A percentile compares a stretch with the other conserved stretches of the same genome.
Evolutionary conservation across 2,797 vertebrate genomes (phyloP).

Genomic region (Streptopelia turtur): DNA sequence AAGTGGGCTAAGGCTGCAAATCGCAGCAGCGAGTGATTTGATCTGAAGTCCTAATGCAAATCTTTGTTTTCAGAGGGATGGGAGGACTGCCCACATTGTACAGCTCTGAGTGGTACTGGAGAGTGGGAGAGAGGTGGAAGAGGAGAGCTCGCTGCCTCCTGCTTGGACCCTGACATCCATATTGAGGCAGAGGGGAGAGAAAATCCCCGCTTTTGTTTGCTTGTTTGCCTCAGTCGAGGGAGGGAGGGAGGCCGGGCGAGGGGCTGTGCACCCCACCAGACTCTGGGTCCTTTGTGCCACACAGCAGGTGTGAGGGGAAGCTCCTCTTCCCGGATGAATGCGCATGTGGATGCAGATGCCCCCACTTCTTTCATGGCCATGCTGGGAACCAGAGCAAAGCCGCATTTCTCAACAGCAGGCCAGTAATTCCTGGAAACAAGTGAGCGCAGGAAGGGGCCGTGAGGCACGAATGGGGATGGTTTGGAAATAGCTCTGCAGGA

Average conservation of each 20-base stretch:
- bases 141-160: not conserved
- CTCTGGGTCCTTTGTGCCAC: not conserved
- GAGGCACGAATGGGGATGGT: not conserved
- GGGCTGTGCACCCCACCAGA: accelerated
- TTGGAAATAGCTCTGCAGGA: conserved; percentile 37
- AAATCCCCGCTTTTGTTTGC: not conserved
- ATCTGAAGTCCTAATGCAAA: not conserved
- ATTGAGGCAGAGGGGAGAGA: not conserved
- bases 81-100: not conserved
- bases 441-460: not conserved
- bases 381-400: conserved; percentile 5
- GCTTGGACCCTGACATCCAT: not conserved
- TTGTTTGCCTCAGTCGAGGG: not conserved
- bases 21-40: not conserved
- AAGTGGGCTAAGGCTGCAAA: not conserved
- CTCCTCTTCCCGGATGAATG: not conserved
- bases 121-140: not conserved
- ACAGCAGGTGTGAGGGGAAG: conserved; percentile 5
- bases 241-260: not conserved
- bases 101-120: accelerated
- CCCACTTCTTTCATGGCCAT: accelerated
- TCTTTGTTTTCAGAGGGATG: not conserved
- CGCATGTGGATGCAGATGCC: not conserved
- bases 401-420: conserved; percentile 1
- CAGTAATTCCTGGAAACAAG: conserved; percentile 45